Evolutionary conservation across 1,140 invertebrate genomes (phyloP), one percentile per base, ranked within the genome.

Genomic region (Micrasema longulum): DNA sequence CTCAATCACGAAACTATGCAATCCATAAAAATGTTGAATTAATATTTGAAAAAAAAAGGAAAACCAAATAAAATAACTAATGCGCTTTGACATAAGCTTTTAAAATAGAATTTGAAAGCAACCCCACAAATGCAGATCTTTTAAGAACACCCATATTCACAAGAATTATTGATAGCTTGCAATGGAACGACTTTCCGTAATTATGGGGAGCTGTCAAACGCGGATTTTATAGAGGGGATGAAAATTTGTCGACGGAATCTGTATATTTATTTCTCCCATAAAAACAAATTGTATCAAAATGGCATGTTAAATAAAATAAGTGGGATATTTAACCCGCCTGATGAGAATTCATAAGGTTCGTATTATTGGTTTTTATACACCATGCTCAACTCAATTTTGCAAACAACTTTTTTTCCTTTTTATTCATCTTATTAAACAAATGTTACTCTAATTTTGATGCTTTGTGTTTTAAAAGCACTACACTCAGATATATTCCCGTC

Each of bases 161-260:
- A 5, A 14, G 7, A n/a, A 66, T n/a, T n/a, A n/a, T n/a, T n/a
- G n/a, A 53, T 23, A 41, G 67, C 67, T 69, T 60, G 9, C 53
- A 69, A 38, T 18, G 64, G 31, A 66, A 53, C 48, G 16, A 22
- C 36, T 52, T 22, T 36, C 38, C 47, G 57, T 70, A 70, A 70
- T 69, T 69, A 63, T 63, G 68, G 68, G 41, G 68, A 63, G 41
- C 68, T 70, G 68, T 70, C 68, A 70, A 70, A 70, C 35, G 45
- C 26, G 57, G 10, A 63, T 57, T 41, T 70, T 43, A 63, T 63
- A 50, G 22, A 12, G 31, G 68, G 57, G 43, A 48, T 47, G 22
- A 52, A 52, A 52, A 36, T 18, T 38, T 38, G 36, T 66, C 38
- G 45, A 22, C 26, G 38, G n/a, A 52, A 38, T 38, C 36, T 9